Evolutionary conservation across 2,888 invertebrate genomes (phyloP).

Genomic region (Cabera pusaria): DNA sequence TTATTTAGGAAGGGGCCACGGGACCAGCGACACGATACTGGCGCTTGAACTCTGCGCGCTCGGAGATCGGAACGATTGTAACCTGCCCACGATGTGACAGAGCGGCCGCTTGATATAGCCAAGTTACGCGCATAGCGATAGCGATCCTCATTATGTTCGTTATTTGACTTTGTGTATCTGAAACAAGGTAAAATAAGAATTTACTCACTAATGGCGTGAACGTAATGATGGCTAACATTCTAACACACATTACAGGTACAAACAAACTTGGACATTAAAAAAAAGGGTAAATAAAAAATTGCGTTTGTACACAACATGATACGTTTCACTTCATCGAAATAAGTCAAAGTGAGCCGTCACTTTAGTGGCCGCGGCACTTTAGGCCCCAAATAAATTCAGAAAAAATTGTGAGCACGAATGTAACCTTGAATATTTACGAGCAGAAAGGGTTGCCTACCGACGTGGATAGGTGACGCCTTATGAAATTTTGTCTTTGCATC

Average conservation of each 20-base stretch:
- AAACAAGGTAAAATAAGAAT: no score
- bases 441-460: conserved; percentile 52
- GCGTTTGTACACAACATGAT: no score
- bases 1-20: conserved; percentile 64
- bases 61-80: conserved; percentile 4
- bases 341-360: conserved; percentile 30
- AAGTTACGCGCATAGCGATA: no score
- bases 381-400: conserved; percentile 55
- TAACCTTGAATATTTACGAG: conserved; percentile 74
- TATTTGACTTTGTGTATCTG: no score
- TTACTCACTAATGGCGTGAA: no score
- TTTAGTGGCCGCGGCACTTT: conserved; percentile 42
- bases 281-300: no score
- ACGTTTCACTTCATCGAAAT: conserved; percentile 1
- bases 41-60: conserved; percentile 4
- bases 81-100: no score
- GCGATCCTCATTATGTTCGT: no score
- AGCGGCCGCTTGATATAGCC: no score
- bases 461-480: conserved; percentile 53
- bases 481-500: conserved; percentile 52
- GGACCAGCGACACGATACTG: conserved; percentile 27
- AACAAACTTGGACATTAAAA: no score
- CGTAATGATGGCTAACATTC: no score
- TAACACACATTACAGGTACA: no score
- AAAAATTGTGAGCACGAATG: conserved; percentile 61